A percentile compares a stretch with the other conserved stretches of the same genome.
These are phyloP conservation scores for Arvicanthis niloticus DNA, from an alignment of 2,113 vertebrate species.

Conservation along the genomic window DNA sequence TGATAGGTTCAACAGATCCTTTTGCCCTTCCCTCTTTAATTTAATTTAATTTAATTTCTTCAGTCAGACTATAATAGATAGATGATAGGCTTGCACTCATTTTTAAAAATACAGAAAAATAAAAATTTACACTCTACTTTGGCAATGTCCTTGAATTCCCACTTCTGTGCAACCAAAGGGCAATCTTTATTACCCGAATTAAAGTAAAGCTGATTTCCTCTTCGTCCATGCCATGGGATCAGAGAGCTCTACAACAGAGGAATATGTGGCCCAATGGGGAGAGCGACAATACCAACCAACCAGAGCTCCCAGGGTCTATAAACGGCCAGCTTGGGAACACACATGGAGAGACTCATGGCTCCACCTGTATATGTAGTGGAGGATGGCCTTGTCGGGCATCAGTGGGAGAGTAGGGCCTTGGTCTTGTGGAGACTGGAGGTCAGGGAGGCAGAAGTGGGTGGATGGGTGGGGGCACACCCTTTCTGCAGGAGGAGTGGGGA, in stretches of 20 bases:
- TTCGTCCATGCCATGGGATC: conserved; percentile 15
- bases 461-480: no score
- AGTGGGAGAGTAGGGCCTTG: no score
- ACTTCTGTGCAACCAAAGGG: background rate
- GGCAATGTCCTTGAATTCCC: background rate
- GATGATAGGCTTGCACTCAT: background rate
- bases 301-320: no score
- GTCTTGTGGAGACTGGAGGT: no score
- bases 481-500: no score
- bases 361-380: no score
- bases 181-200: background rate
- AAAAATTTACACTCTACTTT: background rate
- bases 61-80: background rate
- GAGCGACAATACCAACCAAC: no score
- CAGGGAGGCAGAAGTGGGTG: no score
- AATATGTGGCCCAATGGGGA: background rate
- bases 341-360: no score
- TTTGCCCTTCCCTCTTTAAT: background rate
- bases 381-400: no score
- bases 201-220: conserved; percentile 9
- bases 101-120: background rate
- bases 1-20: background rate
- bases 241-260: background rate
- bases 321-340: no score
- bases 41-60: background rate